Evolutionary conservation across 2,797 vertebrate species (phyloP).

Genomic region (Pelobates cultripes): DNA sequence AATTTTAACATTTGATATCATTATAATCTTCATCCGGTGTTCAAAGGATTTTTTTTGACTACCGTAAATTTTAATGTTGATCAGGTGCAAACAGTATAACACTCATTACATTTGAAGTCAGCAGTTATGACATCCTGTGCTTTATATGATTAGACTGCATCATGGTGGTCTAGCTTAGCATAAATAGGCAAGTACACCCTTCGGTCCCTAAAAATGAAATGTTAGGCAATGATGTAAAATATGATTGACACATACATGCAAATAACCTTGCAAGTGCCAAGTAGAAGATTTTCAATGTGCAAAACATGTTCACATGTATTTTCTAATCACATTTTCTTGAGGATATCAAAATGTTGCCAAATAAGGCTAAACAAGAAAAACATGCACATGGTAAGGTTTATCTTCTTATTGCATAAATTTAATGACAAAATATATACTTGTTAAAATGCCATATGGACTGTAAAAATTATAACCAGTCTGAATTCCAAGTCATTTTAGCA

Average conservation of each 20-base stretch:
- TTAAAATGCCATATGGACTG: not conserved
- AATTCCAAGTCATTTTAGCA: conserved; percentile 36
- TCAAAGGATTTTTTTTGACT: not conserved
- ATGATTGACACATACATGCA: conserved; percentile 39
- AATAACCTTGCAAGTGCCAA: too few species aligned
- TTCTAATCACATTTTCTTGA: conserved; percentile 65
- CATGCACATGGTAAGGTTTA: conserved; percentile 61
- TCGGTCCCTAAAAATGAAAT: not conserved
- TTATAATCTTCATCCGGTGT: too few species aligned
- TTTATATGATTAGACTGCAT: not conserved
- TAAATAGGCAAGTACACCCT: conserved; percentile 2
- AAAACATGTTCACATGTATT: conserved; percentile 50
- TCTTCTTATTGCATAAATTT: conserved; percentile 50
- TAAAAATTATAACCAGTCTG: conserved; percentile 49
- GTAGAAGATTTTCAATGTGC: conserved; percentile 45
- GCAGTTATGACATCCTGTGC: not conserved
- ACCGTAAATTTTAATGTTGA: conserved; percentile 12
- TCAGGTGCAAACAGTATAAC: conserved; percentile 14
- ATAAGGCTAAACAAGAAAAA: conserved; percentile 51
- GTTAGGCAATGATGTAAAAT: conserved; percentile 6
- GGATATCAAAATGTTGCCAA: conserved; percentile 58
- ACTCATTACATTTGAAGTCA: not conserved
- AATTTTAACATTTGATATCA: too few species aligned
- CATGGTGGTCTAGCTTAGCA: conserved; percentile 31
- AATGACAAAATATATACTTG: conserved; percentile 44